Base-by-base conservation (phyloP, 2,888 invertebrate species). In the Cerastis leucographa region DNA sequence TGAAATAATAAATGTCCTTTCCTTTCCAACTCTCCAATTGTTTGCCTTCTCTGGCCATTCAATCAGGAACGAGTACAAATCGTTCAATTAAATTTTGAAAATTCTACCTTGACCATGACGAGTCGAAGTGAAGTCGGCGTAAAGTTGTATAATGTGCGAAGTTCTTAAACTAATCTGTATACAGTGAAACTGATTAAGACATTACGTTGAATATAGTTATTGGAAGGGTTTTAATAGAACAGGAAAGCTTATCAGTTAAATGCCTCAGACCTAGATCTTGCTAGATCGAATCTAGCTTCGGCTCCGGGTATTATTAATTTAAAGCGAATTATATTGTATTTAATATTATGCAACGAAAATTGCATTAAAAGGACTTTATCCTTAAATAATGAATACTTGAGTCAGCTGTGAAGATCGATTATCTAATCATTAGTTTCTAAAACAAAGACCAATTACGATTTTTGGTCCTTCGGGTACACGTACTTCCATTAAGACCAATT, bases 231-330 rank as follows among this genome's bases (percentile, higher is more conserved):
- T 68, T 67, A 76, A 69, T 64, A 72, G 42, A 73, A 85, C 76
- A 42, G 69, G 73, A 68, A 56, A 67, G 19, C 71, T 71, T 70
- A 76, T 85, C 74, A 76, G 69, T 71, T 74, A 25, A 49, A 25
- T 76, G 25, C 46, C 46, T 14, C 14, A 51, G 78, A 71, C 73
- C 85, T 78, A 83, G 71, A 83, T 85, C 71, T 84, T 61, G 62
- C 40, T 64, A 46, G 40, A 59, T 74, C 40, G 19, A 14, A 51
- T 69, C 61, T 67, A 56, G 35, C 54, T 61, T 73, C 54, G 14
- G 29, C 22, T 70, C 11, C 22, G 17, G 8, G n/a, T 42, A 56
- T 49, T 49, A 64, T n/a, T n/a, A n/a, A n/a, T 40, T 71, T 46
- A 59, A 40, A 46, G 14, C 29, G 1, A 70, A 56, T 71, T 35